A percentile compares a stretch with the other conserved stretches of the same genome.
These are phyloP conservation scores for Tylochromis polylepis DNA, from an alignment of 2,113 vertebrate genomes.

Conservation along the genomic window DNA sequence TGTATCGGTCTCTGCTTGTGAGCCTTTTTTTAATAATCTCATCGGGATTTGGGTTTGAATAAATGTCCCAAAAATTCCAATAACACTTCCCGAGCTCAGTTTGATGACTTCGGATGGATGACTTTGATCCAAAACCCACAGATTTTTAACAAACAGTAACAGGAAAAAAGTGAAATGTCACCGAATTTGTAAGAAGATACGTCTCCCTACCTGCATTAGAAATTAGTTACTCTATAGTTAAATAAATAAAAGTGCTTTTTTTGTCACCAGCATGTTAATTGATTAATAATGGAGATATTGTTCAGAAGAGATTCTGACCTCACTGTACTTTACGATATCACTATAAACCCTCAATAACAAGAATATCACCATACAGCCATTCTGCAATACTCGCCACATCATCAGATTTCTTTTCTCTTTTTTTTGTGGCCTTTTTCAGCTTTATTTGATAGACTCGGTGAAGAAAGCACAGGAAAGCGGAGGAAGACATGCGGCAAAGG, in stretches of 20 bases:
- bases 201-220: background rate
- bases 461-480: too few species aligned
- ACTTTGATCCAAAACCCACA: background rate
- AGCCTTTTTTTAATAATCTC: background rate
- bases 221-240: background rate
- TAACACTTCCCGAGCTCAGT: background rate
- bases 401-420: background rate
- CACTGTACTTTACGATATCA: rapidly evolving
- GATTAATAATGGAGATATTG: background rate
- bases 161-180: background rate
- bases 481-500: too few species aligned
- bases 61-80: background rate
- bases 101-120: background rate
- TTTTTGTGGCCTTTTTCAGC: too few species aligned
- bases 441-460: too few species aligned
- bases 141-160: rapidly evolving
- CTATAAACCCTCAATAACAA: too few species aligned
- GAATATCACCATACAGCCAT: background rate
- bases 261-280: background rate
- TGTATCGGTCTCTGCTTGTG: background rate
- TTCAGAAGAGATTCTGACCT: background rate
- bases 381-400: background rate
- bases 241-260: background rate
- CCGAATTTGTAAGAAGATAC: background rate
- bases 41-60: background rate